These are phyloP conservation scores for Neotragus moschatus DNA, from an alignment of 2,113 vertebrate genomes.

Conservation along the genomic window DNA sequence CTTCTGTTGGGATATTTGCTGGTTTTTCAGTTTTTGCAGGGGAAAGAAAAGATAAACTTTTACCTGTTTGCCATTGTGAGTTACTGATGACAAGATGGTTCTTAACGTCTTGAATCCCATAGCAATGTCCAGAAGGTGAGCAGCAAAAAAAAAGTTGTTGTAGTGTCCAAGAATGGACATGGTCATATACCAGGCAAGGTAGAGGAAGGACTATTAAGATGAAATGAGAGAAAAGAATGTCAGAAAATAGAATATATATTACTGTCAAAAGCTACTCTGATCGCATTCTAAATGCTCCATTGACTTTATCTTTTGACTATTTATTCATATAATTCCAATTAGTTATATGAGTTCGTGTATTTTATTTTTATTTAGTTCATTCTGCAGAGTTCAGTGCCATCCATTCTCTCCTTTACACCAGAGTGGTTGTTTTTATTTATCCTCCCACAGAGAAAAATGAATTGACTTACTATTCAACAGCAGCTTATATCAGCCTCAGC, in stretches of 20 bases:
- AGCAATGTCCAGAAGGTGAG: slow-evolving; percentile 96
- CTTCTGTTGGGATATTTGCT: neutral
- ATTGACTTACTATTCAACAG: neutral
- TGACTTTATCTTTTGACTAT: neutral
- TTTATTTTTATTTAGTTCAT: neutral
- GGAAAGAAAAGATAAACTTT: neutral
- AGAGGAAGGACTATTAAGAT: slow-evolving; percentile 90
- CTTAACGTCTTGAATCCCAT: slow-evolving; percentile 98
- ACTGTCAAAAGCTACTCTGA: neutral
- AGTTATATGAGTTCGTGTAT: neutral
- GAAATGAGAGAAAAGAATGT: neutral
- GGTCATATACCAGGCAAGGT: slow-evolving; percentile 98
- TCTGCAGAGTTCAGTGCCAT: neutral
- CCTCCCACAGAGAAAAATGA: neutral
- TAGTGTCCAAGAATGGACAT: slow-evolving; percentile 98
- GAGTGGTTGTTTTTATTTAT: neutral
- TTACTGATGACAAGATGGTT: slow-evolving; percentile 96
- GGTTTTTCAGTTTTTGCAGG: neutral
- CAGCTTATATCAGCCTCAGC: neutral
- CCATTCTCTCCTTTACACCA: neutral
- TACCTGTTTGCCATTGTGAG: slow-evolving; percentile 98
- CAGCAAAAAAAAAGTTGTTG: slow-evolving; percentile 99
- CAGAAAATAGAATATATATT: neutral
- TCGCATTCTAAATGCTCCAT: too few relatives aligned
- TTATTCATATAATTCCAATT: neutral